Base-by-base conservation (phyloP, 1,140 invertebrate species). In the Ylistrum balloti region DNA sequence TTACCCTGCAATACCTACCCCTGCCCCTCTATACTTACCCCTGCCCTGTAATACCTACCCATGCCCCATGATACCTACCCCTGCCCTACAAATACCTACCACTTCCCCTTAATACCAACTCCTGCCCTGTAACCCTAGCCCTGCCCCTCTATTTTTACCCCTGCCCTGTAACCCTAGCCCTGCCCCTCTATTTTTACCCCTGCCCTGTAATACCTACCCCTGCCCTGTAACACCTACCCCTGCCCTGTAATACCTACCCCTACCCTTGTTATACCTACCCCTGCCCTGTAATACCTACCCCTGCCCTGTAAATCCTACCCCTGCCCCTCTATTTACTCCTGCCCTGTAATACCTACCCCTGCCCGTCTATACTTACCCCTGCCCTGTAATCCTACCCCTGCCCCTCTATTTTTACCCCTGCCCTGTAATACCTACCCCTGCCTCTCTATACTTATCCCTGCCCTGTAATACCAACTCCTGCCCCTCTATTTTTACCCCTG, bases 11-110 rank as follows among this genome's bases (percentile, higher is more conserved):
- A 45, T 45, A 28, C 86, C 90, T 91, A 96, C 96, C 96, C 93
- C 98, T 97, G 0, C 99, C 99, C 5, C 98, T 97, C 74, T 97
- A 96, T 0, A 99, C 95, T 98, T 98, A 88, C 98, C 98, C 17
- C 98, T 98, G 0, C 99, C 99, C 96, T 99, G 99, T 33, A 99
- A 97, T 92, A 99, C 99, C 98, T 98, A 99, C 88, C 99, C 97
- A 96, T 99, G 99, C 89, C 97, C 97, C 74, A 97, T 96, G 0
- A 98, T 95, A 99, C 98, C 93, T 98, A 94, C 38, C 97, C 94
- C 93, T 93, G 95, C 93, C 96, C 95, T 0, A 95, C 94, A 87
- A 93, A n/a, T n/a, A 94, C 32, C 93, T 91, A 33, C 94, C 35
- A 38, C 35, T 13, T 7, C 5, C 5, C 13, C 13, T 38, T 7